phyloP scores from a whole-genome alignment of 2,113 vertebrate species.

The Piprites chloris region DNA sequence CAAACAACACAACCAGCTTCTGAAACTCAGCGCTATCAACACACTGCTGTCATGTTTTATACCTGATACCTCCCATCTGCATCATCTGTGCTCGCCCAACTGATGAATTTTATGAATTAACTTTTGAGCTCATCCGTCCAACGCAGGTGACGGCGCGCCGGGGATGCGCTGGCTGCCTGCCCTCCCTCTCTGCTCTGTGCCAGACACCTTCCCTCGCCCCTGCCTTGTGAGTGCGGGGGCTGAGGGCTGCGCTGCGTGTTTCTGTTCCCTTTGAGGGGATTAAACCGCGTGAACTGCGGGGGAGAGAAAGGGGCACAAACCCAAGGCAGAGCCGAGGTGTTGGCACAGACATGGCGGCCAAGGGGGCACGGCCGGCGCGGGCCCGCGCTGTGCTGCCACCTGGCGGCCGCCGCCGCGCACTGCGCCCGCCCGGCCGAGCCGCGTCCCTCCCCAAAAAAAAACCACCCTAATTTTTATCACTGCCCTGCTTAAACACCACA shows the following conservation, averaged over 20 bases:
- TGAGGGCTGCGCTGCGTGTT: background rate
- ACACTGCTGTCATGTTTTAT: background rate
- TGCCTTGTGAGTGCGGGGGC: fast-evolving
- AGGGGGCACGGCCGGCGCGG: background rate
- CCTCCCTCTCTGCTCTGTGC: background rate
- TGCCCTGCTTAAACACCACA: background rate
- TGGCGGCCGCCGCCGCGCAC: background rate
- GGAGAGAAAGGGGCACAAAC: too few relatives aligned
- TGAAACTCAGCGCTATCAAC: background rate
- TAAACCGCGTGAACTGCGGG: fast-evolving
- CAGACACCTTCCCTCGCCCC: background rate
- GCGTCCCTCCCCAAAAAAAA: background rate
- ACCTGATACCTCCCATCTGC: background rate
- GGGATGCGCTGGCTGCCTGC: background rate
- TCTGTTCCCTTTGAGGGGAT: background rate
- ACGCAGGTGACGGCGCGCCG: background rate
- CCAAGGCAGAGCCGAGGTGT: fast-evolving
- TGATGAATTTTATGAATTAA: slow-evolving; percentile 9
- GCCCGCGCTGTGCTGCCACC: slow-evolving; percentile 30
- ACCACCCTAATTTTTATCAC: background rate
- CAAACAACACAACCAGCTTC: background rate
- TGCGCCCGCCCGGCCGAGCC: background rate
- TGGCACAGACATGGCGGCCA: slow-evolving; percentile 15
- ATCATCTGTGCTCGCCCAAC: slow-evolving; percentile 16
- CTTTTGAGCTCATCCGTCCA: background rate